phyloP scores from a whole-genome alignment of 2,888 invertebrate species.

The Cinara cedri region DNA sequence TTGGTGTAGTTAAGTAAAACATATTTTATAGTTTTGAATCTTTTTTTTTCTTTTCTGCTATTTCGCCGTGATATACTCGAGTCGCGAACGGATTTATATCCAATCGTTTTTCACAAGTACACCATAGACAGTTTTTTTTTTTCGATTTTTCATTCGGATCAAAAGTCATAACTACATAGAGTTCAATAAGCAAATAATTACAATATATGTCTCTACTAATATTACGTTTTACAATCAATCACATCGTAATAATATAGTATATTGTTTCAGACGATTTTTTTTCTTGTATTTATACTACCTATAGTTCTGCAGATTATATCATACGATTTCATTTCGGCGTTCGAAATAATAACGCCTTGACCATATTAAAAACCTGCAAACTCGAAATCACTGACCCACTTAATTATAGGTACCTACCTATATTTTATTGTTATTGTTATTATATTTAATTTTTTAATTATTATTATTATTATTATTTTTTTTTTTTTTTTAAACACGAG shows the following conservation, averaged over 20 bases:
- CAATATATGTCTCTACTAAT: too few species aligned
- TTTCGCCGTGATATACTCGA: too few species aligned
- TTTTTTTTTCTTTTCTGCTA: too few species aligned
- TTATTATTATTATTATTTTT: not conserved
- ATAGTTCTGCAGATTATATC: not conserved
- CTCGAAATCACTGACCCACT: conserved; percentile 39
- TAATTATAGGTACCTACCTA: not conserved
- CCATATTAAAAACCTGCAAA: not conserved
- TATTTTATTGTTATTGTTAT: conserved; percentile 15
- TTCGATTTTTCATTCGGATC: too few species aligned
- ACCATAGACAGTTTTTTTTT: too few species aligned
- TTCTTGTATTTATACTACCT: not conserved
- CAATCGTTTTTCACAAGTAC: too few species aligned
- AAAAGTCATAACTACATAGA: too few species aligned
- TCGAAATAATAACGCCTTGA: conserved; percentile 16
- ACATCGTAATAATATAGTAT: not conserved
- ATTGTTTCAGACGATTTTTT: conserved; percentile 27
- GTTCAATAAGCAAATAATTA: too few species aligned
- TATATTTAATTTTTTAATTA: not conserved
- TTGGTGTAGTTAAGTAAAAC: too few species aligned
- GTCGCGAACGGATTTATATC: too few species aligned
- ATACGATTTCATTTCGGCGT: conserved; percentile 2
- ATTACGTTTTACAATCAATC: not conserved
- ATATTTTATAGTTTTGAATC: too few species aligned
- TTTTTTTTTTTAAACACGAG: conserved; percentile 6